Conservation (phyloP, 1,140 invertebrate species). For the Magallana ariakensis region DNA sequence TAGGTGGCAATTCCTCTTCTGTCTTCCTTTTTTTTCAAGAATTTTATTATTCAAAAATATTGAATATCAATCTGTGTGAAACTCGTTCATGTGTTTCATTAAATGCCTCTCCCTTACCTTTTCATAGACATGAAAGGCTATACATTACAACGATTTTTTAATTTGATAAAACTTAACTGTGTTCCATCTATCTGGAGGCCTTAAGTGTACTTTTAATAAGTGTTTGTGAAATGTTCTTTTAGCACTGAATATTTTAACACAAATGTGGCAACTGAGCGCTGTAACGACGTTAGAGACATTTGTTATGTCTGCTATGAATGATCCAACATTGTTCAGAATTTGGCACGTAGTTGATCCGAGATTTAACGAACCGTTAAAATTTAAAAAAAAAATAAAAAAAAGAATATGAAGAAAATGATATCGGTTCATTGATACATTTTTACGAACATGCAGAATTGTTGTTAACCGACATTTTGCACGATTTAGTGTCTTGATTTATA, state of each 20-base stretch:
- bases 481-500: too few relatives aligned
- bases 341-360: background rate
- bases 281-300: background rate
- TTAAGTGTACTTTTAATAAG: background rate
- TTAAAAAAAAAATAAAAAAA: too few relatives aligned
- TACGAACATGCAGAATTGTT: too few relatives aligned
- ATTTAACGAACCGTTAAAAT: background rate
- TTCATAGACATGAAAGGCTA: background rate
- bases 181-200: background rate
- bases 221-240: background rate
- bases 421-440: too few relatives aligned
- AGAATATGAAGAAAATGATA: too few relatives aligned
- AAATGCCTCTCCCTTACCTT: constrained; percentile 2
- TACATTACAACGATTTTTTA: background rate
- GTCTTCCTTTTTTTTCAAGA: background rate
- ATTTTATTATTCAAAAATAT: too few relatives aligned
- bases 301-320: background rate
- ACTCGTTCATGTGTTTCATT: background rate
- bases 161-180: background rate
- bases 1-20: background rate
- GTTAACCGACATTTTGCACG: too few relatives aligned
- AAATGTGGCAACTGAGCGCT: background rate
- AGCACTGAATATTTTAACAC: constrained; percentile 23
- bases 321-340: background rate
- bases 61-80: background rate